These are phyloP conservation scores for Hyposoter didymator DNA, from an alignment of 2,888 invertebrate genomes.

Conservation along the genomic window DNA sequence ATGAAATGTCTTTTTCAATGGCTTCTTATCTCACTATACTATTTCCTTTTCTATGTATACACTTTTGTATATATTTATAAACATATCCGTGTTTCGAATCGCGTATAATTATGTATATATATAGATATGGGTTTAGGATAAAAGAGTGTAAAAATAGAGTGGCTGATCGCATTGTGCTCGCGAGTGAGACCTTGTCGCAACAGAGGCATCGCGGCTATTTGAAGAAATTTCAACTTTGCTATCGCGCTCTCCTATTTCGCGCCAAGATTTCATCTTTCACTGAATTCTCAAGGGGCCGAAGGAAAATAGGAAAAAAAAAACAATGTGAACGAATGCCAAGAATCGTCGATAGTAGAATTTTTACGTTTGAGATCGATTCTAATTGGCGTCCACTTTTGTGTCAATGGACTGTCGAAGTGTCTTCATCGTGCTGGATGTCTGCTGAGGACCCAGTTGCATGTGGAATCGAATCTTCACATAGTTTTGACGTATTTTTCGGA, in stretches of 20 bases:
- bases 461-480: background rate
- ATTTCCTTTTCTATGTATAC: constrained; percentile 21
- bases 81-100: constrained; percentile 11
- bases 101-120: constrained; percentile 6
- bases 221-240: constrained; percentile 7
- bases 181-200: constrained; percentile 26
- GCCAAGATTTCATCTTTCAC: constrained; percentile 28
- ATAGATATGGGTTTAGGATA: constrained; percentile 47
- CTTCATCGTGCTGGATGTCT: background rate
- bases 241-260: background rate
- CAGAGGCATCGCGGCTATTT: constrained; percentile 24
- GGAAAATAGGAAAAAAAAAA: background rate
- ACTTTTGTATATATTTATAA: constrained; percentile 1
- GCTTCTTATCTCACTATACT: constrained; percentile 38
- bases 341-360: background rate
- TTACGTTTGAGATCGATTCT: background rate
- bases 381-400: background rate
- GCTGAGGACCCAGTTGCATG: background rate
- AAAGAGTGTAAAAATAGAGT: constrained; percentile 59
- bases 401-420: background rate
- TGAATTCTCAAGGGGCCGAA: background rate
- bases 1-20: constrained; percentile 60
- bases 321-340: background rate
- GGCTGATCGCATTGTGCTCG: constrained; percentile 49
- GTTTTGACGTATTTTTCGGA: background rate